Percentiles rank a stretch among this genome's conserved stretches.
These are phyloP conservation scores for Chascanopsetta lugubris DNA, from an alignment of 2,113 vertebrate genomes.

Conservation along the genomic window DNA sequence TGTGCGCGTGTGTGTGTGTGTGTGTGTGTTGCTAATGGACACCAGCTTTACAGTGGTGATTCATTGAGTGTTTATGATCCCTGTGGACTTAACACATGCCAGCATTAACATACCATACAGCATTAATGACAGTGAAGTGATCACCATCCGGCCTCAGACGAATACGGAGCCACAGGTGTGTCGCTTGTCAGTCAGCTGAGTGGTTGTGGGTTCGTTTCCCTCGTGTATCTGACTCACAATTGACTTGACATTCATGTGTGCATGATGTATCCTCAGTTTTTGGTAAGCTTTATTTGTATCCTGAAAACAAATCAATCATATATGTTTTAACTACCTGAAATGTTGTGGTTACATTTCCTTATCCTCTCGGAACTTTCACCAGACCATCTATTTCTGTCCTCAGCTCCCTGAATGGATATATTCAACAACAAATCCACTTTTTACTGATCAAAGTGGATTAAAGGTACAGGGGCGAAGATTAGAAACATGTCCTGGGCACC, in stretches of 20 bases:
- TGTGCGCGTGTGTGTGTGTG: background rate
- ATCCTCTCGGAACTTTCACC: slow-evolving; percentile 14
- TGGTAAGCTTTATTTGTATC: no score
- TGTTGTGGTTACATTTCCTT: no score
- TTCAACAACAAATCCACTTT: slow-evolving; percentile 60
- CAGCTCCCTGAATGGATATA: slow-evolving; percentile 13
- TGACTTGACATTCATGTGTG: slow-evolving; percentile 15
- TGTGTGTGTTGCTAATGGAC: background rate
- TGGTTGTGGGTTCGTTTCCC: background rate
- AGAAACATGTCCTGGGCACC: slow-evolving; percentile 48
- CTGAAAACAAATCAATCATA: no score
- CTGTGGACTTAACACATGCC: slow-evolving; percentile 3
- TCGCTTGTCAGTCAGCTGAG: slow-evolving; percentile 3
- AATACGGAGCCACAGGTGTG: slow-evolving; percentile 8
- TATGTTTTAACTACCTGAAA: no score
- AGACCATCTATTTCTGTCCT: slow-evolving; percentile 48
- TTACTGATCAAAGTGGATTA: slow-evolving; percentile 72
- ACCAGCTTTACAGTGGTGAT: slow-evolving; percentile 14
- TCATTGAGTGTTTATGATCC: slow-evolving; percentile 17
- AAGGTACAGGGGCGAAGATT: slow-evolving; percentile 57
- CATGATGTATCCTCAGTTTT: background rate
- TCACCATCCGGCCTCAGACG: background rate
- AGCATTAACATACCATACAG: background rate
- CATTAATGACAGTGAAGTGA: slow-evolving; percentile 4
- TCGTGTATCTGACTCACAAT: slow-evolving; percentile 6